A percentile compares a stretch with the other conserved stretches of the same genome.
Conservation (phyloP, 2,888 invertebrate genomes). For the Drosophila niveifrons region DNA sequence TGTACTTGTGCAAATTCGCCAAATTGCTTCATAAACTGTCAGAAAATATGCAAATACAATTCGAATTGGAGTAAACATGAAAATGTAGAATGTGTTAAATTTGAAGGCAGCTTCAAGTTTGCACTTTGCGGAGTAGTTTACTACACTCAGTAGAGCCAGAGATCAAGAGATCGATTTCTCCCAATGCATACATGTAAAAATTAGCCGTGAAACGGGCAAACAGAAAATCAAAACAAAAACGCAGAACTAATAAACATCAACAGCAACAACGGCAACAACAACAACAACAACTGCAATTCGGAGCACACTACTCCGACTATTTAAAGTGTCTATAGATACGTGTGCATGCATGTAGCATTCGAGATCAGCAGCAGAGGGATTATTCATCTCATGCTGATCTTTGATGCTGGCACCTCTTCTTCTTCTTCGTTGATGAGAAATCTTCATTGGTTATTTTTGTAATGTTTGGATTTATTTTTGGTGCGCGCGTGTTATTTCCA, state of each 20-base stretch:
- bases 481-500: slow-evolving; percentile 60
- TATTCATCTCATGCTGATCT: slow-evolving; percentile 75
- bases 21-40: slow-evolving; percentile 21
- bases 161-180: slow-evolving; percentile 8
- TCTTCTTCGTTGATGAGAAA: slow-evolving; percentile 38
- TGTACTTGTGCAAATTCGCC: slow-evolving; percentile 23
- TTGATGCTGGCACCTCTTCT: slow-evolving; percentile 37
- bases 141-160: neutral
- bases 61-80: slow-evolving; percentile 4
- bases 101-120: slow-evolving; percentile 54
- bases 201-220: slow-evolving; percentile 44
- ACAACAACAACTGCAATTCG: slow-evolving; percentile 44
- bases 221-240: slow-evolving; percentile 77
- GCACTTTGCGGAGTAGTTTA: slow-evolving; percentile 41
- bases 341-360: slow-evolving; percentile 27
- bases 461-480: slow-evolving; percentile 79
- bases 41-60: slow-evolving; percentile 17
- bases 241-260: slow-evolving; percentile 69
- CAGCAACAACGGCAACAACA: slow-evolving; percentile 30
- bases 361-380: slow-evolving; percentile 64
- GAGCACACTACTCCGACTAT: slow-evolving; percentile 52
- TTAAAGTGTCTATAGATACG: slow-evolving; percentile 14
- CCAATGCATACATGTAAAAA: neutral
- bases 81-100: slow-evolving; percentile 40
- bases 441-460: slow-evolving; percentile 72